Evolutionary conservation across 2,113 vertebrate species (phyloP).

Genomic region (Passer domesticus): DNA sequence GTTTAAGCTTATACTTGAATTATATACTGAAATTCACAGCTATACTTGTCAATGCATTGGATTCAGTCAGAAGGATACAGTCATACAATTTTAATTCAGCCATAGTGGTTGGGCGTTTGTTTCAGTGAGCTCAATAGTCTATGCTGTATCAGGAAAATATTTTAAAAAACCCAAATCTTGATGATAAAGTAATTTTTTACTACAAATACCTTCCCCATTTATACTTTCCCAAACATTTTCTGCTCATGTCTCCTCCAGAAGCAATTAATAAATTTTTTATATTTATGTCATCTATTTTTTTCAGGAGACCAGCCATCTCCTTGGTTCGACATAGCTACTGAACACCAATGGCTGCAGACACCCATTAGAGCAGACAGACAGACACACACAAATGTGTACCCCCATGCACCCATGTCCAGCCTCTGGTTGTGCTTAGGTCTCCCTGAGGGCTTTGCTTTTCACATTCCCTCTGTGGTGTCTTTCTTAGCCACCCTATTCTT

Average conservation of each 20-base stretch:
- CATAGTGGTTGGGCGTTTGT: not conserved
- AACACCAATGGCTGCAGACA: not conserved
- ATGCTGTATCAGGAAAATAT: rapidly evolving
- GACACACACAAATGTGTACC: rapidly evolving
- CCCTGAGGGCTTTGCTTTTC: not conserved
- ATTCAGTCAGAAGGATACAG: not conserved
- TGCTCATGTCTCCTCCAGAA: not conserved
- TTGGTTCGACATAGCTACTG: not conserved
- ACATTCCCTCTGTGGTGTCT: not conserved
- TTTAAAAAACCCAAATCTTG: not conserved
- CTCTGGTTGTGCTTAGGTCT: not conserved
- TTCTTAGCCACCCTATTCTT: not conserved
- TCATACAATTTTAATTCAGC: not conserved
- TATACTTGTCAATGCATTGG: not conserved
- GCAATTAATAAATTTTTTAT: not conserved
- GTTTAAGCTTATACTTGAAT: not conserved
- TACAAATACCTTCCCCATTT: not conserved
- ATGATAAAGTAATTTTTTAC: not conserved
- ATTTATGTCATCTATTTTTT: not conserved
- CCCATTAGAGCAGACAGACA: not conserved
- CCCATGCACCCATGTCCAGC: not conserved
- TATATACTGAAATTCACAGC: not conserved
- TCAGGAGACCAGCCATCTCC: not conserved
- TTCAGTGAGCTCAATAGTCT: not conserved
- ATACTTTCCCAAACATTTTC: not conserved